Conservation (phyloP, 2,797 vertebrate genomes). For the Melanotaenia nigrans region DNA sequence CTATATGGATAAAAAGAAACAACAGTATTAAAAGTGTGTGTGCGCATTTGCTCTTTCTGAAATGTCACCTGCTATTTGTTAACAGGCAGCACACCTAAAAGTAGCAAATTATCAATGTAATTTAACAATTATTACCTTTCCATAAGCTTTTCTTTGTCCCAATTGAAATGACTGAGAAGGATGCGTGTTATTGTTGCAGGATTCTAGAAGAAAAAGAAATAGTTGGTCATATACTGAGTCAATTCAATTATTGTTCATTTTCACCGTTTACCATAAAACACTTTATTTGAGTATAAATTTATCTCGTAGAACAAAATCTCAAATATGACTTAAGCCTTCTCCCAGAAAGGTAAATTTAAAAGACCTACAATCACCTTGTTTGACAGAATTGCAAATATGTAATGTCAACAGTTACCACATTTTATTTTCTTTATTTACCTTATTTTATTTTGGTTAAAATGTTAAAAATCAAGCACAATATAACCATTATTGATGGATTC, state of each 20-base stretch:
- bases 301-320: not conserved
- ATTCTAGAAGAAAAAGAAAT: slow-evolving; percentile 84
- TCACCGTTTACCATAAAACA: not conserved
- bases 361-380: not conserved
- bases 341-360: not conserved
- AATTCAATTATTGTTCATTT: not conserved
- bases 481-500: too few species aligned
- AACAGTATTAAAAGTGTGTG: not conserved
- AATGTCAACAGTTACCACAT: not conserved
- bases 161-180: slow-evolving; percentile 99
- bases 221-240: slow-evolving; percentile 7
- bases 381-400: not conserved
- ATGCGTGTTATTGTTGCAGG: slow-evolving; percentile 99
- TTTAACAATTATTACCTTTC: slow-evolving; percentile 88
- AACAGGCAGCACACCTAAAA: not conserved
- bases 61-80: not conserved
- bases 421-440: too few species aligned
- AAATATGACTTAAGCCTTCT: not conserved
- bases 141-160: slow-evolving; percentile 99
- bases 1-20: slow-evolving; percentile 73
- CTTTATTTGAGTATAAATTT: not conserved
- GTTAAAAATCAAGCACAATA: too few species aligned
- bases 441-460: too few species aligned
- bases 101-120: not conserved
- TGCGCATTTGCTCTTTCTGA: not conserved